Base-by-base conservation (phyloP, 2,113 vertebrate species). In the Silurus asotus region DNA sequence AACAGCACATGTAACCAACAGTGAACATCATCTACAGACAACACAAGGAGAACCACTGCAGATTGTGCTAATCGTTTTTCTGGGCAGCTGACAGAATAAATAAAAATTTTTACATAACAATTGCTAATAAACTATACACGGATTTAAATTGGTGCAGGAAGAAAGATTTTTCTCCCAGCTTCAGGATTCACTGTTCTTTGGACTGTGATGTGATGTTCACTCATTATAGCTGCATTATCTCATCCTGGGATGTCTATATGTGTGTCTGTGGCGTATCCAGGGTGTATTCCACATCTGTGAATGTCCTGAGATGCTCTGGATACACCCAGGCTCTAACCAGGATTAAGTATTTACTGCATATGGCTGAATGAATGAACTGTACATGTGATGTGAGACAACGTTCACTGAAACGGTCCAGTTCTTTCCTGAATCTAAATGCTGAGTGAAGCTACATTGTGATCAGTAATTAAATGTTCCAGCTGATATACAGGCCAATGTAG, bases 381-480 rank as follows among this genome's bases (percentile, higher is more conserved):
- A 84, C 20, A 55, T 61, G n/a, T 45, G 45, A 25, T 48, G 28
- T 64, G 17, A 45, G 25, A 0, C 11, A 82, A 49, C 62, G 53
- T 48, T 56, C 64, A 8, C 25, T 83, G 20, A 17, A 62, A 58
- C 49, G 19, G 25, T 82, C 77, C 82, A 55, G 1, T 13, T 62
- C 58, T 20, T 59, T 61, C 72, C 79, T 74, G 74, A 74, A 86
- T 76, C 51, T 75, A 88, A 69, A 59, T 84, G 61, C 58, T 80
- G 49, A 67, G 28, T 48, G 56, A 84, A 84, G 64, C 14, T 70
- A 56, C 86, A 86, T 67, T 86, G 83, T 76, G 69, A 67, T 48
- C 48, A n/a, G 77, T 81, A 84, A 87, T 87, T 83, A 84, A 86
- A 89, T 84, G 72, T 76, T 86, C 65, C 25, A 48, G 62, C 51